Percentiles rank a stretch among this genome's conserved stretches.
These are phyloP conservation scores for Chrysemys picta DNA, from an alignment of 2,113 vertebrate species.

Conservation along the genomic window DNA sequence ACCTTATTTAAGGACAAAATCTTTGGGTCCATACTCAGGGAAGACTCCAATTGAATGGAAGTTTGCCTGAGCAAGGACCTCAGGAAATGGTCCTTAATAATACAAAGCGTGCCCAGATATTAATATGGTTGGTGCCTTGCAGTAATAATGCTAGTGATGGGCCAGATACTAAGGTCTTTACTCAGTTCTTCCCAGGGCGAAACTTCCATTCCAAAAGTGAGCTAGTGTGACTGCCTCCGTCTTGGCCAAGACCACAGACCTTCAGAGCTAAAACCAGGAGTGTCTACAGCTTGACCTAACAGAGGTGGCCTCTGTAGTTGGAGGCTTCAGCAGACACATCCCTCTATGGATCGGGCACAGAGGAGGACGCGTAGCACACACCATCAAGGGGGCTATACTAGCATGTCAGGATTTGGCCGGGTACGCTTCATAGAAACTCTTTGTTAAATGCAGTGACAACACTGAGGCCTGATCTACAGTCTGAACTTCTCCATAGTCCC, in stretches of 20 bases:
- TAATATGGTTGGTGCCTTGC: neutral
- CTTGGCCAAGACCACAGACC: neutral
- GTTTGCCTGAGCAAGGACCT: accelerated
- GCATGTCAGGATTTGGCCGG: neutral
- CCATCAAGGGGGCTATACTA: neutral
- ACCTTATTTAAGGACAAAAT: neutral
- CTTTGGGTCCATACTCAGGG: neutral
- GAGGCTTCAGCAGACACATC: neutral
- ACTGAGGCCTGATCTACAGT: neutral
- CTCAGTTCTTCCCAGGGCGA: neutral
- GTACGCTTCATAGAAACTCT: neutral
- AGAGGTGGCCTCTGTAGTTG: neutral
- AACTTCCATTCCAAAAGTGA: neutral
- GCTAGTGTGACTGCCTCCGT: neutral
- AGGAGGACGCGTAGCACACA: neutral
- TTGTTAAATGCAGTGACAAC: neutral
- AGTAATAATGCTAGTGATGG: neutral
- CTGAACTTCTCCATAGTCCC: neutral
- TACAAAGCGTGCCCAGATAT: neutral
- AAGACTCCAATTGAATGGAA: neutral
- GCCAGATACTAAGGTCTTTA: neutral
- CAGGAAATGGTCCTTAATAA: neutral
- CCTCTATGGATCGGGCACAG: neutral
- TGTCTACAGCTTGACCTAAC: neutral
- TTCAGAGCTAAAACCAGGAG: neutral